These are phyloP conservation scores for Speoplatyrhinus poulsoni DNA, from an alignment of 2,113 vertebrate genomes.

Conservation along the genomic window DNA sequence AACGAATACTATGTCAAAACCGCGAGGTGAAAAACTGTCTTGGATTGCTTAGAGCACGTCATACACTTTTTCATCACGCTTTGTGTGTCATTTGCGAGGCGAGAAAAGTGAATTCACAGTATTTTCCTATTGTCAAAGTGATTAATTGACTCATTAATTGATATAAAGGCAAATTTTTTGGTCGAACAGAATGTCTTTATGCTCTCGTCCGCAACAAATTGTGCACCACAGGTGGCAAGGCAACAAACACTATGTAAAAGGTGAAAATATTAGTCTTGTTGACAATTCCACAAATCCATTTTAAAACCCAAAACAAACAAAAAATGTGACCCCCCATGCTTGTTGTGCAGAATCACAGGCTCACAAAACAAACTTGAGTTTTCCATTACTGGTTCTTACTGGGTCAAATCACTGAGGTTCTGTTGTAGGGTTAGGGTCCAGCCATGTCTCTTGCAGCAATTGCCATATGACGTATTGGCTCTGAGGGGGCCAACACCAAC, in stretches of 20 bases:
- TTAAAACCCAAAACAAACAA: conserved; percentile 65
- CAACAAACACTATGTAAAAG: conserved; percentile 66
- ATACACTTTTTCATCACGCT: background rate
- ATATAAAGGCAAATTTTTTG: conserved; percentile 19
- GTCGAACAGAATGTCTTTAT: too few relatives aligned
- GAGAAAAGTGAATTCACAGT: conserved; percentile 37
- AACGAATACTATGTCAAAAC: conserved; percentile 15
- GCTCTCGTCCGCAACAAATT: too few relatives aligned
- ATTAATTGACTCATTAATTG: conserved; percentile 36
- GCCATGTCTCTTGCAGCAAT: conserved; percentile 13
- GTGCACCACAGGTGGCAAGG: conserved; percentile 22
- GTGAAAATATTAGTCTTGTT: conserved; percentile 59
- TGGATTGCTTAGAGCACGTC: background rate
- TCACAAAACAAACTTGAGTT: conserved; percentile 64
- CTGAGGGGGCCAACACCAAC: conserved; percentile 40
- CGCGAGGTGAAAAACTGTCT: background rate
- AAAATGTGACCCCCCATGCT: conserved; percentile 48
- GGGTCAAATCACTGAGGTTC: conserved; percentile 44
- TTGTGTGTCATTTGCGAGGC: conserved; percentile 49
- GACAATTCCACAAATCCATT: conserved; percentile 53
- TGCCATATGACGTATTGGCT: conserved; percentile 25
- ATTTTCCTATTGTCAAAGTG: conserved; percentile 55
- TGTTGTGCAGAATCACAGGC: conserved; percentile 60
- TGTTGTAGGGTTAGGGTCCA: conserved; percentile 21
- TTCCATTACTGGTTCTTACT: conserved; percentile 51